These are phyloP conservation scores for Trichopoda pennipes DNA, from an alignment of 2,888 invertebrate species.

Conservation along the genomic window DNA sequence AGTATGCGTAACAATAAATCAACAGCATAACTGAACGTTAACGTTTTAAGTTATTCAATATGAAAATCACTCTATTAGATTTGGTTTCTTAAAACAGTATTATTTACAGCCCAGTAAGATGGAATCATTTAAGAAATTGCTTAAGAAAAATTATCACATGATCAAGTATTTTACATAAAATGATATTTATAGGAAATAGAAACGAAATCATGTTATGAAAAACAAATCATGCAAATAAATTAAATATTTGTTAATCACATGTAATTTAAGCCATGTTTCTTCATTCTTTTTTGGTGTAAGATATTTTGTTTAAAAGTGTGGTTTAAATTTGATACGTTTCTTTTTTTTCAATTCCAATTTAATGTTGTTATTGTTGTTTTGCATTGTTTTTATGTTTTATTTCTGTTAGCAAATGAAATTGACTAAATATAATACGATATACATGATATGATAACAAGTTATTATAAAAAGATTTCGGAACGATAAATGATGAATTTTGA, in stretches of 20 bases:
- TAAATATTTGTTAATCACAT: conserved; percentile 20
- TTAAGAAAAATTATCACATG: neutral
- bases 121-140: neutral
- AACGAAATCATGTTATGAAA: conserved; percentile 1
- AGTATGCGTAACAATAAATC: no score
- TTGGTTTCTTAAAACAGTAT: no score
- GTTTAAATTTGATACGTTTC: conserved; percentile 21
- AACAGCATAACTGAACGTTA: no score
- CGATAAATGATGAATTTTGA: conserved; percentile 45
- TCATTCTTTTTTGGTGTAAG: conserved; percentile 3
- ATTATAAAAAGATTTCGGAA: conserved; percentile 2
- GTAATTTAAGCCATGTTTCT: conserved; percentile 23
- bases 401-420: conserved; percentile 32
- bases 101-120: no score
- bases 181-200: neutral
- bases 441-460: neutral
- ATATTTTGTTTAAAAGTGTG: conserved; percentile 27
- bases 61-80: no score
- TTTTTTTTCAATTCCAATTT: conserved; percentile 62
- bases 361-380: conserved; percentile 13
- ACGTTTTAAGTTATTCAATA: no score
- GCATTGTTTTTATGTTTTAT: conserved; percentile 3
- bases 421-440: conserved; percentile 5
- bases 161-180: neutral
- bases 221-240: conserved; percentile 53